Evolutionary conservation across 2,797 vertebrate genomes (phyloP).

Genomic region (Vultur gryphus): DNA sequence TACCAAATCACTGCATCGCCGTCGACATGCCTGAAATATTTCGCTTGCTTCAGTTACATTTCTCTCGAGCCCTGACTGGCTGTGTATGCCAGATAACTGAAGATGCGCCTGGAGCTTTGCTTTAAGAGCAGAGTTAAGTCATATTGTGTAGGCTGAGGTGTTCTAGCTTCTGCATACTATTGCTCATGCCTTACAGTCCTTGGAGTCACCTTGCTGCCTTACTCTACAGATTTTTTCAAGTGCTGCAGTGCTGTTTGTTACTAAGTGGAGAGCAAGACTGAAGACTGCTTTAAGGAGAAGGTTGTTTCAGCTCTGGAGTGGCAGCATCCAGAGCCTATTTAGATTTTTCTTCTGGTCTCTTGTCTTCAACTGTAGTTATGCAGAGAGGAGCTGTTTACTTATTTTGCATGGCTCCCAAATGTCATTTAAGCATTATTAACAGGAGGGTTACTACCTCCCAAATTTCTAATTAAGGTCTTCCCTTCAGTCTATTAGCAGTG

Average conservation of each 20-base stretch:
- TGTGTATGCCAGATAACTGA: background rate
- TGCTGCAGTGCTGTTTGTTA: constrained; percentile 13
- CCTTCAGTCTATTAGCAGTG: constrained; percentile 44
- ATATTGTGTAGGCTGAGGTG: constrained; percentile 7
- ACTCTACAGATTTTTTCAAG: background rate
- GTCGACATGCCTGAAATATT: constrained; percentile 9
- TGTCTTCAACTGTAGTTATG: background rate
- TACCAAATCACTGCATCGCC: background rate
- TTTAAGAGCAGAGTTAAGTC: constrained; percentile 21
- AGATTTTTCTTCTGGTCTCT: background rate
- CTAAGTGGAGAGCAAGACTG: background rate
- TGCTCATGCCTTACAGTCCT: constrained; percentile 32
- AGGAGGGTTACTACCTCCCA: constrained; percentile 36
- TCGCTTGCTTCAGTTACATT: constrained; percentile 1
- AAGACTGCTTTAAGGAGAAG: background rate
- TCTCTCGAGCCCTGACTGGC: background rate
- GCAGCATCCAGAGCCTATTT: background rate
- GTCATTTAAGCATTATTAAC: constrained; percentile 47
- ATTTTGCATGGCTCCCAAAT: constrained; percentile 28
- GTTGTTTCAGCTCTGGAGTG: background rate
- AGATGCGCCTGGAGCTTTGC: constrained; percentile 6
- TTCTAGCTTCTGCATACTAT: constrained; percentile 37
- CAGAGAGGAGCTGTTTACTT: constrained; percentile 43
- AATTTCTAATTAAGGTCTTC: constrained; percentile 63
- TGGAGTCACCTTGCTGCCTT: constrained; percentile 49